Evolutionary conservation across 2,888 invertebrate genomes (phyloP), one percentile per base, ranked within the genome.

Genomic region (Dasypolia templi): DNA sequence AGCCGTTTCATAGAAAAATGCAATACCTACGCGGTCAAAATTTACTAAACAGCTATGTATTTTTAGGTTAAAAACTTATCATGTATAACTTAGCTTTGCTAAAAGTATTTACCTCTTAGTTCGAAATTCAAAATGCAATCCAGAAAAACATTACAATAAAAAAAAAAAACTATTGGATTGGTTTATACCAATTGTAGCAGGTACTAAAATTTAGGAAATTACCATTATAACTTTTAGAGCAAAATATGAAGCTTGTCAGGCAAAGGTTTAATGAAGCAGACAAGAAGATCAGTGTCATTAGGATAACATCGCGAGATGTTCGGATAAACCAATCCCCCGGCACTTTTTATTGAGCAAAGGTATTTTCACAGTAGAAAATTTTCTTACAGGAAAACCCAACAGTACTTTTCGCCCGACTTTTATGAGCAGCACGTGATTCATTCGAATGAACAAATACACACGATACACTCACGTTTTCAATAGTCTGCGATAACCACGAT

Each of bases 401-500:
- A 49, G 72, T 22, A 49, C 29, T 49, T 58, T 72, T 32, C 29
- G 9, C 2, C 1, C 17, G 29, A 72, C 11, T 72, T 58, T 19
- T 72, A n/a, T 19, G 58, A 58, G 12, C 58, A 19, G 39, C 19
- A 42, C 22, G 58, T 42, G 72, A 59, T 64, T 75, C 64, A 75
- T 64, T 42, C 7, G 6, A 42, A 56, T 26, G 39, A 68, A 22
- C 11, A 64, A 22, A 22, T 35, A 59, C 19, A 49, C 56, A 58
- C 51, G 44, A 76, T 53, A 35, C 14, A 22, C 62, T 69, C 58
- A 77, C 70, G 49, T 77, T 32, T 46, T 32, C 53, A 32, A 64
- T 66, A 17, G 51, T 35, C 51, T 22, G 32, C 42, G 65, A 53
- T 70, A 67, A 64, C 55, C 49, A 35, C 42, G 55, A 0, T 59